Conservation (phyloP, 1,140 invertebrate genomes). For the Drosophila busckii region DNA sequence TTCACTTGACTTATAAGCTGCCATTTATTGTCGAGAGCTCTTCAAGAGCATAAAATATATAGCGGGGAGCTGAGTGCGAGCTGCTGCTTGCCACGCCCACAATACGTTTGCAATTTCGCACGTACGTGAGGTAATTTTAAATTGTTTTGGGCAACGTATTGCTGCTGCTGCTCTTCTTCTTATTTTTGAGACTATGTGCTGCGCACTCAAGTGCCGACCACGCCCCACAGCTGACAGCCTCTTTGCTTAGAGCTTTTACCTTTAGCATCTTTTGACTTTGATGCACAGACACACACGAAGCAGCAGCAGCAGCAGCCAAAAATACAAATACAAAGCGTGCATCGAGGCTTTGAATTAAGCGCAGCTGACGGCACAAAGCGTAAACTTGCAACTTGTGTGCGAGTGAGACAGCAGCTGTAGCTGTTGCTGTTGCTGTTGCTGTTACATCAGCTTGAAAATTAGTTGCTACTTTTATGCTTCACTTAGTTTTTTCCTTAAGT, state of each 20-base stretch:
- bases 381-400: constrained; percentile 19
- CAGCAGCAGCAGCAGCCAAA: not conserved
- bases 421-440: constrained; percentile 27
- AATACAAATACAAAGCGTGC: constrained; percentile 31
- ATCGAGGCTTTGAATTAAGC: constrained; percentile 60
- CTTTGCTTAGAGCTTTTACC: constrained; percentile 5
- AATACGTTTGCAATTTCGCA: constrained; percentile 70
- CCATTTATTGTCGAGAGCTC: constrained; percentile 59
- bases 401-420: constrained; percentile 31
- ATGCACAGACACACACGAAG: constrained; percentile 1
- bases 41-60: constrained; percentile 15
- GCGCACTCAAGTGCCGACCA: constrained; percentile 7
- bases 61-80: not conserved
- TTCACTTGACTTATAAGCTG: constrained; percentile 73
- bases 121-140: constrained; percentile 75
- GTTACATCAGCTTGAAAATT: constrained; percentile 73
- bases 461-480: constrained; percentile 75
- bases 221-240: constrained; percentile 5
- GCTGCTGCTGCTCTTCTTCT: constrained; percentile 11
- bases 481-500: constrained; percentile 76
- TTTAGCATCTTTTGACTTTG: constrained; percentile 32
- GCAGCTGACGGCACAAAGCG: constrained; percentile 40
- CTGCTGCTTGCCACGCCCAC: constrained; percentile 48
- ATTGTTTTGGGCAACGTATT: constrained; percentile 63
- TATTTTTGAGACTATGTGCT: too few species aligned